phyloP scores from a whole-genome alignment of 2,113 vertebrate genomes.

The Melierax canorus region DNA sequence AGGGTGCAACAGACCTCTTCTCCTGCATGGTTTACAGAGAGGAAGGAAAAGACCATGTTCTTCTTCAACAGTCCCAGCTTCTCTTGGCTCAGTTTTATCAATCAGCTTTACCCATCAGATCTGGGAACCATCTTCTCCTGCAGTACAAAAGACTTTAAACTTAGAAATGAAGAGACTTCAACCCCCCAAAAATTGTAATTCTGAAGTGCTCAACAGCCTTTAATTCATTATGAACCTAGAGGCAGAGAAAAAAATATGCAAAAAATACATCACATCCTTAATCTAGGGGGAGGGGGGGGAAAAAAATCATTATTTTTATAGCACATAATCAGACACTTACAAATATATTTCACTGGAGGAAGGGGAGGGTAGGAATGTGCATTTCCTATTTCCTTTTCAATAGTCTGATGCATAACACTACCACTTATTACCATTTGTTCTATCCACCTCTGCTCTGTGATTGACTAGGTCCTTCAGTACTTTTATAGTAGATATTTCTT shows the following conservation, averaged over 20 bases:
- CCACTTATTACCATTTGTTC: neutral
- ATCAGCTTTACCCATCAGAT: neutral
- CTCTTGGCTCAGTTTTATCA: neutral
- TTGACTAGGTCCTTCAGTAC: neutral
- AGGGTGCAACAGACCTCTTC: neutral
- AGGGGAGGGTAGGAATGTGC: neutral
- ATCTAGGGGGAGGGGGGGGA: neutral
- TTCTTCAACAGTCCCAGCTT: neutral
- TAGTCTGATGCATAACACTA: neutral
- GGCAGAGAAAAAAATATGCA: slow-evolving; percentile 43
- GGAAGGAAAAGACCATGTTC: neutral
- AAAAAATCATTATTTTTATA: slow-evolving; percentile 28
- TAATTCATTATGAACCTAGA: slow-evolving; percentile 71
- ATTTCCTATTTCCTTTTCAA: slow-evolving; percentile 10
- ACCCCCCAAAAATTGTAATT: neutral
- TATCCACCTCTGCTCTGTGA: neutral
- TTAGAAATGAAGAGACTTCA: slow-evolving; percentile 63
- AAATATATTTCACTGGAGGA: neutral
- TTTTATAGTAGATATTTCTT: neutral
- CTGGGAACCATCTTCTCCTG: neutral
- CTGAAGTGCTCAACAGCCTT: slow-evolving; percentile 65
- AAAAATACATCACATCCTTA: slow-evolving; percentile 64
- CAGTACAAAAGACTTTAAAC: neutral
- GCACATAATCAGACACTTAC: slow-evolving; percentile 56
- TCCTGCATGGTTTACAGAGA: neutral